Base-by-base conservation (phyloP, 2,797 vertebrate genomes). In the Chrysocyon brachyurus region DNA sequence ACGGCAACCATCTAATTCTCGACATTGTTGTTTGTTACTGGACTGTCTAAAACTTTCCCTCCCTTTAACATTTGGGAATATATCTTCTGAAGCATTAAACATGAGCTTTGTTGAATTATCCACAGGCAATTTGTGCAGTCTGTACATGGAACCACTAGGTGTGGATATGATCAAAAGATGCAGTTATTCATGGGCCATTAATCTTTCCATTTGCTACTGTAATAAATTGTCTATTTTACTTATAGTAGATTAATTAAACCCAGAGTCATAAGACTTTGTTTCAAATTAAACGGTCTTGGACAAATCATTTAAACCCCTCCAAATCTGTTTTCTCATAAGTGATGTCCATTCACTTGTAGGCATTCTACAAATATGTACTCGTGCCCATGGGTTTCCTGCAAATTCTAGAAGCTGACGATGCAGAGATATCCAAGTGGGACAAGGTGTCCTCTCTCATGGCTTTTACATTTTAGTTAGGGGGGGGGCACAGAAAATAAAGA, bases 241-340 rank as follows among this genome's bases (percentile, higher is more conserved):
- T 81, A 17, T 4, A 8, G 40, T 91, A 90, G 59, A 87, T 90
- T 68, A 91, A 91, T 94, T 95, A 61, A 77, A 33, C 46, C 31
- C 40, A 12, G 77, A 14, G 10, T 68, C 40, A 0, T 46, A 83
- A 54, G 6, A 46, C 21, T 73, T 87, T 75, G 33, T 87, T 93
- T 92, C 24, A 86, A 66, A 46, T 49, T n/a, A 68, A 61, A 31
- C 56, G 54, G 72, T 36, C 36, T 88, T 9, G 59, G 77, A 31
- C 49, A 70, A 24, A 46, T 93, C n/a, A 28, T 24, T 72, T 49
- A 73, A 85, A 28, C 28, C 36, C 87, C 12, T 82, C 36, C n/a
- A 68, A 15, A 14, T 73, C 15, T 85, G 11, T 92, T 73, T 79
- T 49, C 28, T 94, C 40, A 3, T 21, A 21, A 12, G 16, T 46